These are phyloP conservation scores for Auanema sp. DNA, from an alignment of 2,888 invertebrate species.

Conservation along the genomic window DNA sequence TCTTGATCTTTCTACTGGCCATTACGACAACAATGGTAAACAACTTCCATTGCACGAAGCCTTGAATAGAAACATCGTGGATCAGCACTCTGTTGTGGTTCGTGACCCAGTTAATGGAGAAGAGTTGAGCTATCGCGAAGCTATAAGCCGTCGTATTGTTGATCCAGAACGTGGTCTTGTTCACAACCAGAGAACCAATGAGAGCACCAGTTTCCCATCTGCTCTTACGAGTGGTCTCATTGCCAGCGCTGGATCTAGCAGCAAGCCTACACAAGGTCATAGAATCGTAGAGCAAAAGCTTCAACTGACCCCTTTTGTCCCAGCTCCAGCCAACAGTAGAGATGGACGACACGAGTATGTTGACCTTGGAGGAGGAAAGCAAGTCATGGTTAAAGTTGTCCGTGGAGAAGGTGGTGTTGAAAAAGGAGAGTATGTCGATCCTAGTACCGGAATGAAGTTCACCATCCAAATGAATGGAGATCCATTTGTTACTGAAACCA, in stretches of 20 bases:
- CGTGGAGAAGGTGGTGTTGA: conserved; percentile 61
- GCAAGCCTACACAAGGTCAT: conserved; percentile 22
- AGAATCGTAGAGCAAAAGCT: conserved; percentile 57
- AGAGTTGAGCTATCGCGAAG: conserved; percentile 60
- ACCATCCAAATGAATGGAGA: conserved; percentile 64
- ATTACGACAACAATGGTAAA: conserved; percentile 79
- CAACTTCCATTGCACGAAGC: conserved; percentile 81
- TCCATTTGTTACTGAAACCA: conserved; percentile 64
- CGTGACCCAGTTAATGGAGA: conserved; percentile 50
- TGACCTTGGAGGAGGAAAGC: conserved; percentile 63
- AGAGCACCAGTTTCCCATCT: conserved; percentile 51
- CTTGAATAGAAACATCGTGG: conserved; percentile 79
- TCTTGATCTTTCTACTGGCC: conserved; percentile 70
- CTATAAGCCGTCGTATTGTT: conserved; percentile 49
- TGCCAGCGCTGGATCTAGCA: conserved; percentile 26
- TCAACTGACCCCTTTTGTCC: conserved; percentile 59
- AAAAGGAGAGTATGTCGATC: conserved; percentile 64
- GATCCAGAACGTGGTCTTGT: conserved; percentile 63
- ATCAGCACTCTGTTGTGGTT: conserved; percentile 68
- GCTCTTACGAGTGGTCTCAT: conserved; percentile 48
- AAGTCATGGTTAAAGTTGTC: conserved; percentile 63
- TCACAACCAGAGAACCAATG: conserved; percentile 64
- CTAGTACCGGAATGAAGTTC: conserved; percentile 64
- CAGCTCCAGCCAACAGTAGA: conserved; percentile 21
- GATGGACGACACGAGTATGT: conserved; percentile 55